Conservation (phyloP, 2,888 invertebrate genomes). For the Tetranychus truncatus region DNA sequence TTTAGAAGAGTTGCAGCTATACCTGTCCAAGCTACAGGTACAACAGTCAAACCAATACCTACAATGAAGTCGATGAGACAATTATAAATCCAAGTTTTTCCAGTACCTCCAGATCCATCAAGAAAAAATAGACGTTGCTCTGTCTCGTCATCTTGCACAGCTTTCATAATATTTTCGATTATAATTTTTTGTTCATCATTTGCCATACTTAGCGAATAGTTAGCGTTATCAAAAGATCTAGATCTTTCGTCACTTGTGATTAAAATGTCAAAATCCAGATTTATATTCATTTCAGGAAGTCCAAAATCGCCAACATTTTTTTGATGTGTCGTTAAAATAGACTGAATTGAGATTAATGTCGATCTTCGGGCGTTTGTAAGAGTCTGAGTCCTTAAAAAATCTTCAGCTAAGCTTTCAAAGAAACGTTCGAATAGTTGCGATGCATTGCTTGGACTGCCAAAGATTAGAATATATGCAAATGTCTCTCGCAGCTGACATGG, state of each 20-base stretch:
- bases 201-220: not conserved
- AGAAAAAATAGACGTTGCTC: slow-evolving; percentile 28
- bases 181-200: not conserved
- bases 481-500: slow-evolving; percentile 25
- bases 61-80: slow-evolving; percentile 23
- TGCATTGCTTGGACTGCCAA: slow-evolving; percentile 21
- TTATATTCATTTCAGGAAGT: no score
- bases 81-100: slow-evolving; percentile 33
- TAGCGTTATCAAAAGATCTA: not conserved
- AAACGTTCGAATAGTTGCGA: slow-evolving; percentile 21
- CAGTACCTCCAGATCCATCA: slow-evolving; percentile 34
- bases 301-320: no score
- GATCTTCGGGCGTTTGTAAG: not conserved
- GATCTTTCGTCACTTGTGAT: not conserved
- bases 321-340: no score
- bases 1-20: slow-evolving; percentile 28
- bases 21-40: slow-evolving; percentile 29
- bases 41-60: slow-evolving; percentile 20
- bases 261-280: not conserved
- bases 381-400: not conserved
- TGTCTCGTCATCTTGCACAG: not conserved
- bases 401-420: slow-evolving; percentile 16
- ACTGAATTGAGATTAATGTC: not conserved
- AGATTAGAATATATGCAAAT: slow-evolving; percentile 22
- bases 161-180: not conserved